Evolutionary conservation across 2,888 invertebrate species (phyloP).

Genomic region (Erebia aethiops): DNA sequence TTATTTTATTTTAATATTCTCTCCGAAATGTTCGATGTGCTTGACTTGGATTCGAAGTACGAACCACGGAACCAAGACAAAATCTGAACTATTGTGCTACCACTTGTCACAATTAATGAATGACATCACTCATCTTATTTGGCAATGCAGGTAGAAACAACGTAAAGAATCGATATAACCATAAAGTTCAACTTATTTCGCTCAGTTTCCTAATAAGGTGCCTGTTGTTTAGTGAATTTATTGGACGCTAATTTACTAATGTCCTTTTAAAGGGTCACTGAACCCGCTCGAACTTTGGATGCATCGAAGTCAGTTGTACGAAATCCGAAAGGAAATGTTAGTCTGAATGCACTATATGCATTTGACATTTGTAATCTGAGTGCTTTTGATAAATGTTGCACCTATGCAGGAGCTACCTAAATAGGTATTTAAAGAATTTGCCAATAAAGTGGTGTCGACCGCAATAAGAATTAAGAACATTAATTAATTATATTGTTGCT

Average conservation of each 20-base stretch:
- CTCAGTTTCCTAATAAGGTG: constrained; percentile 9
- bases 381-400: too few relatives aligned
- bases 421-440: too few relatives aligned
- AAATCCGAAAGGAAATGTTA: constrained; percentile 12
- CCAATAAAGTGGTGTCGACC: too few relatives aligned
- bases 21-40: too few relatives aligned
- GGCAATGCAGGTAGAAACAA: not conserved
- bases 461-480: too few relatives aligned
- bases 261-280: not conserved
- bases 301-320: constrained; percentile 4
- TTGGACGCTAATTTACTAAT: not conserved
- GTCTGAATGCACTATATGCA: not conserved
- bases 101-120: too few relatives aligned
- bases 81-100: too few relatives aligned
- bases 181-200: not conserved
- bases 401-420: too few relatives aligned
- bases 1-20: too few relatives aligned
- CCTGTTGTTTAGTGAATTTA: not conserved
- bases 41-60: too few relatives aligned
- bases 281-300: constrained; percentile 9
- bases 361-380: not conserved
- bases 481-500: too few relatives aligned
- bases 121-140: not conserved
- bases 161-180: not conserved
- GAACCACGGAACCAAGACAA: too few relatives aligned